phyloP scores from a whole-genome alignment of 1,140 invertebrate species.

The Drosophila azteca region DNA sequence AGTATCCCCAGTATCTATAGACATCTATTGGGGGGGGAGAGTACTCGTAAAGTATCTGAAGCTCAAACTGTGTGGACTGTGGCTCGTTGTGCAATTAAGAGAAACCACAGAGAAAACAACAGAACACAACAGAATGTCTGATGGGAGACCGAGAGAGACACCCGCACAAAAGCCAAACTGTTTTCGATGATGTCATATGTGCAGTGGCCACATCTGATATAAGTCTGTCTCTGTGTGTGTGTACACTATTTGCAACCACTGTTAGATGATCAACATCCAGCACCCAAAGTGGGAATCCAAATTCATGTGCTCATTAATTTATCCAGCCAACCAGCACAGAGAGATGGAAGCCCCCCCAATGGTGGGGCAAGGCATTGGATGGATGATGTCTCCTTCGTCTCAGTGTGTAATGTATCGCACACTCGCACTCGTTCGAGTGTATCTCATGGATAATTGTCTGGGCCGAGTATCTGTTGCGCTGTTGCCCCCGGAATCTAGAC shows the following conservation, averaged over 20 bases:
- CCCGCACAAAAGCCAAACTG: constrained; percentile 65
- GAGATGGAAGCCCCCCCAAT: too few species aligned
- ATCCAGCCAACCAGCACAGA: constrained; percentile 21
- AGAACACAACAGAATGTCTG: constrained; percentile 20
- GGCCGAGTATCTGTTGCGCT: constrained; percentile 58
- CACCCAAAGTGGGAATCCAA: constrained; percentile 70
- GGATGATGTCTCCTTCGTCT: constrained; percentile 27
- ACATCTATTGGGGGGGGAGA: too few species aligned
- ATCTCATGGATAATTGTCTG: constrained; percentile 61
- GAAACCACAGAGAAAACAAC: constrained; percentile 29
- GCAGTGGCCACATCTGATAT: constrained; percentile 10
- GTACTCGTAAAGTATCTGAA: constrained; percentile 37
- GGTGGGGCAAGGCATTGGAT: constrained; percentile 23
- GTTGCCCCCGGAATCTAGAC: constrained; percentile 75
- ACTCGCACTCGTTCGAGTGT: constrained; percentile 37
- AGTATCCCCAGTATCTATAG: constrained; percentile 4
- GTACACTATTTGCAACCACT: constrained; percentile 67
- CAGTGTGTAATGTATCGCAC: constrained; percentile 49
- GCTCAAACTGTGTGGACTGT: constrained; percentile 53
- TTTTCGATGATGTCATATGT: constrained; percentile 70
- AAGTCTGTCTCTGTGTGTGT: not conserved
- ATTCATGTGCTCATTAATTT: constrained; percentile 80
- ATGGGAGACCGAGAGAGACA: constrained; percentile 20
- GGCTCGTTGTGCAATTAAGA: constrained; percentile 71
- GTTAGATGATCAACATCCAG: constrained; percentile 70